A percentile compares a stretch with the other conserved stretches of the same genome.
These are phyloP conservation scores for Dynastes grantii DNA, from an alignment of 2,888 invertebrate genomes.

Conservation along the genomic window DNA sequence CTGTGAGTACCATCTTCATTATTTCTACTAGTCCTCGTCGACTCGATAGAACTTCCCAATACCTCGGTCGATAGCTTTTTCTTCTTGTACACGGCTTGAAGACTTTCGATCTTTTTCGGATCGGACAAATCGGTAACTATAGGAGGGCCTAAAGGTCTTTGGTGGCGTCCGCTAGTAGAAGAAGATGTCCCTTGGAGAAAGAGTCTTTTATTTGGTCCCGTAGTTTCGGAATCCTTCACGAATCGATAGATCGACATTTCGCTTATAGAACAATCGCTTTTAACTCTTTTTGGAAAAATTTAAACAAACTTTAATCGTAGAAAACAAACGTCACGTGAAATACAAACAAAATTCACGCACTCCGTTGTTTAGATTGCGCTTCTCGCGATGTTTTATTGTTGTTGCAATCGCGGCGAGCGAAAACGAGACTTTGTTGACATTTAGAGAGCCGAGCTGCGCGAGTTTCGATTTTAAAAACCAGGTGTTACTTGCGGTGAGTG, in stretches of 20 bases:
- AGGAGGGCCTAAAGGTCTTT: conserved; percentile 62
- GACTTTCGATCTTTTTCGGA: conserved; percentile 70
- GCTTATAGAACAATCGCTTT: neutral
- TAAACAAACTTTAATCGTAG: neutral
- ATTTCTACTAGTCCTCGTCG: conserved; percentile 86
- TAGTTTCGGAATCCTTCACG: conserved; percentile 76
- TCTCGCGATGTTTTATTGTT: conserved; percentile 23
- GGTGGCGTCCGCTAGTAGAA: conserved; percentile 53
- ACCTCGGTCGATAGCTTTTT: conserved; percentile 89
- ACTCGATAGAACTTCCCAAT: conserved; percentile 87
- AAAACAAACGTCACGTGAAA: conserved; percentile 34
- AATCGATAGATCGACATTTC: conserved; percentile 82
- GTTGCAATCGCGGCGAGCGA: conserved; percentile 19
- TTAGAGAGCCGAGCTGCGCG: conserved; percentile 47
- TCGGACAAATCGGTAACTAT: conserved; percentile 66
- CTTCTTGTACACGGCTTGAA: conserved; percentile 87
- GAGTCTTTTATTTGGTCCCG: conserved; percentile 75
- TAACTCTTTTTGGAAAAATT: neutral
- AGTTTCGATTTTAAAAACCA: conserved; percentile 55
- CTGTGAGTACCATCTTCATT: conserved; percentile 85
- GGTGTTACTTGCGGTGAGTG: conserved; percentile 69
- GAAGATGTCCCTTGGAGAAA: conserved; percentile 80
- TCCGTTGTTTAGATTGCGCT: conserved; percentile 24
- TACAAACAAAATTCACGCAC: conserved; percentile 23
- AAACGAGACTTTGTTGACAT: conserved; percentile 30